Conservation (phyloP, 2,888 invertebrate species). For the Scaptomyza polygonia region DNA sequence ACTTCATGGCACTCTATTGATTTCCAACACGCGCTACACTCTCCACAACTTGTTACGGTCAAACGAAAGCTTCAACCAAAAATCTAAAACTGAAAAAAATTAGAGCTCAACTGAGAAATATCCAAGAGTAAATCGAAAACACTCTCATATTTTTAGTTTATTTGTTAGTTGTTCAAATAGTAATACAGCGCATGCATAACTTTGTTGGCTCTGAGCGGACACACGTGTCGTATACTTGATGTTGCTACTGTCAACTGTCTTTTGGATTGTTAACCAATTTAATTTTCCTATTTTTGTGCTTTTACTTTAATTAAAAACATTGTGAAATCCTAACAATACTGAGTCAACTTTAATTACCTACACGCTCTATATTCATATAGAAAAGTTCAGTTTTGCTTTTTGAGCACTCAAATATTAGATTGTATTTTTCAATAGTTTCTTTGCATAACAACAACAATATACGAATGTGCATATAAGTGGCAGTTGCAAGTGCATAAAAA, state of each 20-base stretch:
- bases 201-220: slow-evolving; percentile 21
- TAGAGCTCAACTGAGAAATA: not conserved
- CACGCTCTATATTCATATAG: too few species aligned
- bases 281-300: not conserved
- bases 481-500: slow-evolving; percentile 41
- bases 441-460: slow-evolving; percentile 14
- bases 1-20: slow-evolving; percentile 13
- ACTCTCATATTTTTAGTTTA: too few species aligned
- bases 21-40: slow-evolving; percentile 17
- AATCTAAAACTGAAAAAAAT: slow-evolving; percentile 34
- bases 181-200: slow-evolving; percentile 40
- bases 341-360: not conserved
- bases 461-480: slow-evolving; percentile 15
- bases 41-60: slow-evolving; percentile 28
- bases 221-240: slow-evolving; percentile 20
- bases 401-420: not conserved
- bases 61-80: slow-evolving; percentile 25
- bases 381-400: slow-evolving; percentile 2
- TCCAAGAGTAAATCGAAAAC: not conserved
- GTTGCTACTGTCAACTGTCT: not conserved
- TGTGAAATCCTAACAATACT: not conserved
- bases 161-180: slow-evolving; percentile 33
- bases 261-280: slow-evolving; percentile 5
- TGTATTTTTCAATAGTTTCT: not conserved
- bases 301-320: too few species aligned